Evolutionary conservation across 2,797 vertebrate genomes (phyloP).

Genomic region (Danio jaintianensis): DNA sequence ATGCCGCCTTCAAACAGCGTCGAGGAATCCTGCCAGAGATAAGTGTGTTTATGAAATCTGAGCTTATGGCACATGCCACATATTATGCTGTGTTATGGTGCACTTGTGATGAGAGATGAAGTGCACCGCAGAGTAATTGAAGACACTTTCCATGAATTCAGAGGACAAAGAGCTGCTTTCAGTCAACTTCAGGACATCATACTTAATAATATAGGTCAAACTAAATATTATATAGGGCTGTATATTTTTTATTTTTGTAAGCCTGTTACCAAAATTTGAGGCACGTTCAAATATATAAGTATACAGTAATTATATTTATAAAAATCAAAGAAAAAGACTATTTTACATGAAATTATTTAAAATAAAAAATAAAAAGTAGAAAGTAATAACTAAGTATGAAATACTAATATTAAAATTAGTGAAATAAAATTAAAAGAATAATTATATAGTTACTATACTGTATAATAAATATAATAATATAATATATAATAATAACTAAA

Average conservation of each 20-base stretch:
- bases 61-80: neutral
- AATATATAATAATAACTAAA: too few relatives aligned
- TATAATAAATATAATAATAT: too few relatives aligned
- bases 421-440: too few relatives aligned
- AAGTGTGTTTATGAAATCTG: slow-evolving; percentile 5
- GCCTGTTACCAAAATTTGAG: neutral
- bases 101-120: slow-evolving; percentile 2
- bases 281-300: neutral
- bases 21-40: neutral
- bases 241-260: neutral
- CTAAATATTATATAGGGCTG: too few relatives aligned
- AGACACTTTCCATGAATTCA: neutral
- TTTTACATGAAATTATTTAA: neutral
- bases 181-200: neutral
- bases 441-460: too few relatives aligned
- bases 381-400: too few relatives aligned
- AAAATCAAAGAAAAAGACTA: neutral
- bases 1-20: neutral
- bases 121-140: neutral
- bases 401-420: too few relatives aligned
- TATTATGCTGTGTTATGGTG: neutral
- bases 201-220: neutral
- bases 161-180: neutral
- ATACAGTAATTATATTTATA: neutral
- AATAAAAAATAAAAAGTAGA: too few relatives aligned